Evolutionary conservation across 2,797 vertebrate species (phyloP), one percentile per base, ranked within the genome.

Genomic region (Acrocephalus scirpaceus): DNA sequence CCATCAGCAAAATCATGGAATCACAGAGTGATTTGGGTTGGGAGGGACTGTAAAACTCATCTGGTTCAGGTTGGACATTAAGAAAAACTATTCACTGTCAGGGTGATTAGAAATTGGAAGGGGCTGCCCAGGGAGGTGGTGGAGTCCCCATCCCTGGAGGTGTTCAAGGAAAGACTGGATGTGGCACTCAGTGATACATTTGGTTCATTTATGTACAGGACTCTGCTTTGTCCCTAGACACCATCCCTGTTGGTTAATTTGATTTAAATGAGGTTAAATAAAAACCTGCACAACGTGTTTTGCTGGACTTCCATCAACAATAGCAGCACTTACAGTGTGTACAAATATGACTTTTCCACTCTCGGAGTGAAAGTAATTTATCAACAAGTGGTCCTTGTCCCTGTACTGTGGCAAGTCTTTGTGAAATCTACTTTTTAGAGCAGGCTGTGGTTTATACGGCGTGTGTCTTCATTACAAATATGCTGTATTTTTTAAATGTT

Each of bases 361-460:
- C 81, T 90, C 13, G 0, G 4, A 88, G 72, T 48, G 67, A 90
- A 96, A 92, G 89, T 95, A 95, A 97, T 97, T 97, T 95, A 90
- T 93, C 90, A 96, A 81, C 86, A 82, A 97, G 95, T 96, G 93
- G 92, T 93, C 95, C 94, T 96, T 97, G 94, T 96, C 93, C 95
- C 88, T 96, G 90, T 54, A 72, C 92, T 3, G 0, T 15, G 69
- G 44, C 84, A 95, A 89, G 84, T 86, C 94, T 96, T 96, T 86
- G 77, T 95, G 94, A 94, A 95, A 92, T 86, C 60, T 2, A 32
- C 70, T 82, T 92, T 79, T 51, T 84, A 20, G 76, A 73, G 62
- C 85, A 86, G 82, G 53, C 87, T 87, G 25, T 62, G 76, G 48
- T 92, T 93, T 78, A 84, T 85, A 29, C 67, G 36, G 21, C 5